phyloP scores from a whole-genome alignment of 2,888 invertebrate species.

The Macrophya annulata region DNA sequence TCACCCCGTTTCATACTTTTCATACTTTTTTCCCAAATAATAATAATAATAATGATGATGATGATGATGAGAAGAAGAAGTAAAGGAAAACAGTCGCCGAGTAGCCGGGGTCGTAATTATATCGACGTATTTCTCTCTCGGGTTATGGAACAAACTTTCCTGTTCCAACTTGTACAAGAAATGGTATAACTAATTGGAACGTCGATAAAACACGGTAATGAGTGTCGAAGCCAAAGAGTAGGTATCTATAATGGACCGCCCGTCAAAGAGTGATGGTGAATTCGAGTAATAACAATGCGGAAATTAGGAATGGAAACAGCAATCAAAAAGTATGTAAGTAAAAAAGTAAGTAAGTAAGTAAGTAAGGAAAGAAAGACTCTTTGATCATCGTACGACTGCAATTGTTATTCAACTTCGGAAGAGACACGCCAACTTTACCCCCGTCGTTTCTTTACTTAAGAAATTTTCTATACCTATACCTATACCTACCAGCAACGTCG shows the following conservation, averaged over 20 bases:
- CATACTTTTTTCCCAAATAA: background rate
- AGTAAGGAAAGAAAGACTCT: background rate
- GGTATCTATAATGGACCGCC: background rate
- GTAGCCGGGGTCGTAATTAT: background rate
- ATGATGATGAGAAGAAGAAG: background rate
- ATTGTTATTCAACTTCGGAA: conserved; percentile 22
- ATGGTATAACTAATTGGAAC: conserved; percentile 17
- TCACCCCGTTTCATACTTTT: background rate
- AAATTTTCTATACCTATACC: conserved; percentile 9
- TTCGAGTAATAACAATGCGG: conserved; percentile 14
- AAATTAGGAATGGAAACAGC: conserved; percentile 6
- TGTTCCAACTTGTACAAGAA: background rate
- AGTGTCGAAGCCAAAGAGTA: background rate
- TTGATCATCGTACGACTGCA: background rate
- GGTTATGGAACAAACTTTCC: conserved; percentile 22
- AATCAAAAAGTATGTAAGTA: background rate
- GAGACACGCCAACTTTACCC: conserved; percentile 61
- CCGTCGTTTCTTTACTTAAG: conserved; percentile 50
- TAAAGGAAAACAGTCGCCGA: background rate
- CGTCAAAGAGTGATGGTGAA: background rate
- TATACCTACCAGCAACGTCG: background rate
- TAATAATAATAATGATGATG: background rate
- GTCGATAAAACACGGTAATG: conserved; percentile 27
- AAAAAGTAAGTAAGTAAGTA: too few species aligned
- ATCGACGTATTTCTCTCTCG: background rate